These are phyloP conservation scores for Lithodes maja DNA, from an alignment of 2,888 invertebrate genomes.

Conservation along the genomic window DNA sequence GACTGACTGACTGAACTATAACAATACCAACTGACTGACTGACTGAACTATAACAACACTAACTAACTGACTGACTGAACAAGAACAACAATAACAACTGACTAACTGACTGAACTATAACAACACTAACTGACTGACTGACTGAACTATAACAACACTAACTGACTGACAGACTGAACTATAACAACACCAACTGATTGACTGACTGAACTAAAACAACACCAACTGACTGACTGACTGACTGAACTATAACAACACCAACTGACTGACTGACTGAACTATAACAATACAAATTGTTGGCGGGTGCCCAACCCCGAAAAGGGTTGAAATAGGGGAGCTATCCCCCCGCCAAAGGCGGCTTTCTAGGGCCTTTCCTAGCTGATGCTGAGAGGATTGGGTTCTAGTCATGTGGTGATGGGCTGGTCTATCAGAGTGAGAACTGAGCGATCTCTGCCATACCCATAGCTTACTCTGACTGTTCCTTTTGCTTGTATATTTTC, in stretches of 20 bases:
- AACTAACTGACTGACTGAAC: constrained; percentile 23
- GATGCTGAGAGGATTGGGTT: too few relatives aligned
- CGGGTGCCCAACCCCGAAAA: too few relatives aligned
- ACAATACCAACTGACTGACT: background rate
- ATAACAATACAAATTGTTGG: background rate
- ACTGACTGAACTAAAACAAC: background rate
- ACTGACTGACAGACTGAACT: background rate
- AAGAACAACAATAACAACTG: background rate
- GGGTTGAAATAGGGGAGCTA: too few relatives aligned
- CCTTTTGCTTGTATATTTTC: too few relatives aligned
- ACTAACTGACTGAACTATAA: constrained; percentile 2
- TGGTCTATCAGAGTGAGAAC: too few relatives aligned
- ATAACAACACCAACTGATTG: background rate
- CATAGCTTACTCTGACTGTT: too few relatives aligned
- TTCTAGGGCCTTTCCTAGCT: too few relatives aligned
- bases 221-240: background rate
- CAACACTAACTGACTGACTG: constrained; percentile 3
- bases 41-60: background rate
- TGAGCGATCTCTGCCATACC: too few relatives aligned
- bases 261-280: background rate
- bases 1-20: background rate
- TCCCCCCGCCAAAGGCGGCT: too few relatives aligned
- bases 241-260: background rate
- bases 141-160: constrained; percentile 9
- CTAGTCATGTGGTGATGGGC: too few relatives aligned